Conservation (phyloP, 2,888 invertebrate species). For the Drosophila subquinaria region DNA sequence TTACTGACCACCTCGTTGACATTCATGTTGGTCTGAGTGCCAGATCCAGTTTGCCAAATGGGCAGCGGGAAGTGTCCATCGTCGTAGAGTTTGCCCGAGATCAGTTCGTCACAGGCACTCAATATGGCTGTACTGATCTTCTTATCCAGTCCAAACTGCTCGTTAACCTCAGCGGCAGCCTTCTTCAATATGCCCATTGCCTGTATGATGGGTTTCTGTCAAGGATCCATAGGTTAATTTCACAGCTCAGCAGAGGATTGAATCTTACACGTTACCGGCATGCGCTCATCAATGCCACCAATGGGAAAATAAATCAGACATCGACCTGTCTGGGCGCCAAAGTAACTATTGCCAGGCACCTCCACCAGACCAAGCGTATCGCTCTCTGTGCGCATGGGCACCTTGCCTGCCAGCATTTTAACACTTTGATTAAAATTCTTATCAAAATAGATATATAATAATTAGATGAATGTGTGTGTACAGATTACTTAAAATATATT, state of each 20-base stretch:
- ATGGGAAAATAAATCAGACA: constrained; percentile 98
- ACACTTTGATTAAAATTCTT: not conserved
- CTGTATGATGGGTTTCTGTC: constrained; percentile 93
- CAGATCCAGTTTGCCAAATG: constrained; percentile 99
- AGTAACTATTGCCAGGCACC: constrained; percentile 95
- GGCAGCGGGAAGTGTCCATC: constrained; percentile 97
- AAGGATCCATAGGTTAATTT: not conserved
- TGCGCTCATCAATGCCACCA: constrained; percentile 95
- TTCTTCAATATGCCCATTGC: constrained; percentile 98
- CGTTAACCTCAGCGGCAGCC: constrained; percentile 97
- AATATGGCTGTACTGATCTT: constrained; percentile 94
- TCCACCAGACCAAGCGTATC: constrained; percentile 98
- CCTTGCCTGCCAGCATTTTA: not conserved
- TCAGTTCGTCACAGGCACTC: constrained; percentile 96
- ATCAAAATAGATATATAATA: constrained; percentile 1
- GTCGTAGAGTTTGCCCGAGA: constrained; percentile 95
- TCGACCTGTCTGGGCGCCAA: constrained; percentile 97
- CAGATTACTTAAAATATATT: not conserved
- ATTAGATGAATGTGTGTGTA: not conserved
- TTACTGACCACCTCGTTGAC: constrained; percentile 96
- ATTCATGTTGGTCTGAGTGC: constrained; percentile 99
- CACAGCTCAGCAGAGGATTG: not conserved
- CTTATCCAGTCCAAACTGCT: constrained; percentile 94
- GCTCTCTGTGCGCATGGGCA: constrained; percentile 87
- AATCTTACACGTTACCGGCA: constrained; percentile 92